A percentile compares a stretch with the other conserved stretches of the same genome.
Conservation (phyloP, 2,797 vertebrate species). For the Bovichtus diacanthus region DNA sequence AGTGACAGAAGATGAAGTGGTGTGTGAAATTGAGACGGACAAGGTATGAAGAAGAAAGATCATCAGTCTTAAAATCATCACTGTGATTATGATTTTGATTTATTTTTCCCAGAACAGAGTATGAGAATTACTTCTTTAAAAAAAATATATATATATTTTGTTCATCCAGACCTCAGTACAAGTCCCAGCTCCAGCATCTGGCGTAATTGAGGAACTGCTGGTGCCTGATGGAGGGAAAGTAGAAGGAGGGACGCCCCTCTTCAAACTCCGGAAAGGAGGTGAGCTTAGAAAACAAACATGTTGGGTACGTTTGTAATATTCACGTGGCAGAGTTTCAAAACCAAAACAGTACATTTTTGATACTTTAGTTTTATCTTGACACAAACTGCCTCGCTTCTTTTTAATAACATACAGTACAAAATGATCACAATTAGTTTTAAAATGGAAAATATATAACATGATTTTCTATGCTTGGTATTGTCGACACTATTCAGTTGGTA, state of each 20-base stretch:
- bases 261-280: conserved; percentile 95
- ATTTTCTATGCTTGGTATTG: neutral
- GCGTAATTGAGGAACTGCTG: conserved; percentile 94
- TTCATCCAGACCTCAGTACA: conserved; percentile 91
- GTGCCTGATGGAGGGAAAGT: conserved; percentile 95
- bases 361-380: neutral
- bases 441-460: neutral
- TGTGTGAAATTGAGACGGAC: conserved; percentile 98
- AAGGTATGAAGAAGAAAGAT: conserved; percentile 83
- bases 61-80: neutral
- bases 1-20: conserved; percentile 95
- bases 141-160: conserved; percentile 1
- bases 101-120: neutral
- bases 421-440: neutral
- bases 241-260: conserved; percentile 94
- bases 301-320: neutral
- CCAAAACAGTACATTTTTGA: neutral
- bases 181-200: conserved; percentile 93
- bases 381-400: too few species aligned
- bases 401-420: neutral
- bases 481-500: neutral
- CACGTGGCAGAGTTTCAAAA: neutral
- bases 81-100: too few species aligned
- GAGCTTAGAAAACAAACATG: neutral
- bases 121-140: too few species aligned